These are phyloP conservation scores for Siniperca undulata DNA, from an alignment of 2,797 vertebrate genomes.

Conservation along the genomic window DNA sequence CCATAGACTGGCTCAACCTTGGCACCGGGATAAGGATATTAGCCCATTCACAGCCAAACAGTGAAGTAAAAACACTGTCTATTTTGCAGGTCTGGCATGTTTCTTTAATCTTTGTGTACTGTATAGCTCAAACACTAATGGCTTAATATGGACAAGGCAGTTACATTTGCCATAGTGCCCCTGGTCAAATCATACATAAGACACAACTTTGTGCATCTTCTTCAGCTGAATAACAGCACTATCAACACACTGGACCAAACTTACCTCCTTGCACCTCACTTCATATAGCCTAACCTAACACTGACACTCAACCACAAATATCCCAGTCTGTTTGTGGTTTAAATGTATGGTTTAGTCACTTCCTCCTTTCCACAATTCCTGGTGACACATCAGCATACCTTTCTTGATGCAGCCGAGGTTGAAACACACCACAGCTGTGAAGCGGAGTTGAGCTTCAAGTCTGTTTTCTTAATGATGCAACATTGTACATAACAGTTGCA, in stretches of 20 bases:
- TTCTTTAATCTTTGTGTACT: background rate
- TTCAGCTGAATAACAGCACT: background rate
- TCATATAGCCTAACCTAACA: background rate
- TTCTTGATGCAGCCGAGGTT: background rate
- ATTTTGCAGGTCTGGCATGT: background rate
- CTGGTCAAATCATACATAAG: background rate
- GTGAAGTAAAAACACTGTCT: background rate
- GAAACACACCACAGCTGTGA: slow-evolving; percentile 24
- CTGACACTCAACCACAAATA: slow-evolving; percentile 14
- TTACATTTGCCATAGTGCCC: background rate
- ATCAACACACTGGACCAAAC: background rate
- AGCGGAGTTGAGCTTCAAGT: background rate
- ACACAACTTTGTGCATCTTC: slow-evolving; percentile 4
- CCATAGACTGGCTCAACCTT: slow-evolving; percentile 5
- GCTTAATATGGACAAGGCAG: background rate
- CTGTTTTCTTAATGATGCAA: slow-evolving; percentile 1
- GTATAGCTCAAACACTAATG: background rate
- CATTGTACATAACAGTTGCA: too few relatives aligned
- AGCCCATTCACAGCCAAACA: background rate
- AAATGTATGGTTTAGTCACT: slow-evolving; percentile 25
- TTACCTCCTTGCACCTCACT: slow-evolving; percentile 1
- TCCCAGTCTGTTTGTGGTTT: background rate
- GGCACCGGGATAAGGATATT: slow-evolving; percentile 2
- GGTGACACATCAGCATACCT: slow-evolving; percentile 40
- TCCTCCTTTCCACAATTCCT: slow-evolving; percentile 18